Conservation (phyloP, 2,888 invertebrate genomes). For the Hydraecia micacea region DNA sequence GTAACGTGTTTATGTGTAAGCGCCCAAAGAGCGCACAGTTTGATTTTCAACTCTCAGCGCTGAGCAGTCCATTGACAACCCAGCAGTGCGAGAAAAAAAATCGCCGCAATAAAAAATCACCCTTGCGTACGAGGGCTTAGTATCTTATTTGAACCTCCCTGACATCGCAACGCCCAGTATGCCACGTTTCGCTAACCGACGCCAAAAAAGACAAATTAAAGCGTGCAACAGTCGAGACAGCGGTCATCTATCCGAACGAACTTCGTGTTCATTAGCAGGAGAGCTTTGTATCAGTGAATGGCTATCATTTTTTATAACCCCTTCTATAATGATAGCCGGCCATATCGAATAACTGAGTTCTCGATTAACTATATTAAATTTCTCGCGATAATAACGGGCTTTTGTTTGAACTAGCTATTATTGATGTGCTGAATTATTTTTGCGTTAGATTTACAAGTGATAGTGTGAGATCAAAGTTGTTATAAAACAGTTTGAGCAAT, state of each 20-base stretch:
- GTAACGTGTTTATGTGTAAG: too few species aligned
- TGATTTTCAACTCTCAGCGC: neutral
- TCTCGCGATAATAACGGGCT: constrained; percentile 42
- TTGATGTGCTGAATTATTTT: constrained; percentile 28
- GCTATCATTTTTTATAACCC: constrained; percentile 58
- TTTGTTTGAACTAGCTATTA: constrained; percentile 45
- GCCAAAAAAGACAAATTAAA: constrained; percentile 53
- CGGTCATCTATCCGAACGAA: constrained; percentile 62
- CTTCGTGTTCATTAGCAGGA: constrained; percentile 67
- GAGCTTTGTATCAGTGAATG: constrained; percentile 66
- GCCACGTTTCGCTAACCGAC: constrained; percentile 33
- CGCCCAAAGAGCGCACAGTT: neutral
- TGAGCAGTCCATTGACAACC: neutral
- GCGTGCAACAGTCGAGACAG: constrained; percentile 48
- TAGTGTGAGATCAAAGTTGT: neutral
- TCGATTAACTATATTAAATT: constrained; percentile 58
- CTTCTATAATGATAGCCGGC: constrained; percentile 51
- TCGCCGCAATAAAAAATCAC: neutral
- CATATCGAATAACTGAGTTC: constrained; percentile 55
- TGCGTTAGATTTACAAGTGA: constrained; percentile 11
- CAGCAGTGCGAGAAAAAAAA: neutral
- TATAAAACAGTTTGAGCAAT: neutral
- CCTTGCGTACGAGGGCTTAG: neutral
- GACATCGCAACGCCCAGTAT: constrained; percentile 36
- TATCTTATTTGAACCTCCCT: constrained; percentile 7